Percentiles rank a stretch among this genome's conserved stretches.
Conservation (phyloP, 2,888 invertebrate species). For the Ectemnius cavifrons region DNA sequence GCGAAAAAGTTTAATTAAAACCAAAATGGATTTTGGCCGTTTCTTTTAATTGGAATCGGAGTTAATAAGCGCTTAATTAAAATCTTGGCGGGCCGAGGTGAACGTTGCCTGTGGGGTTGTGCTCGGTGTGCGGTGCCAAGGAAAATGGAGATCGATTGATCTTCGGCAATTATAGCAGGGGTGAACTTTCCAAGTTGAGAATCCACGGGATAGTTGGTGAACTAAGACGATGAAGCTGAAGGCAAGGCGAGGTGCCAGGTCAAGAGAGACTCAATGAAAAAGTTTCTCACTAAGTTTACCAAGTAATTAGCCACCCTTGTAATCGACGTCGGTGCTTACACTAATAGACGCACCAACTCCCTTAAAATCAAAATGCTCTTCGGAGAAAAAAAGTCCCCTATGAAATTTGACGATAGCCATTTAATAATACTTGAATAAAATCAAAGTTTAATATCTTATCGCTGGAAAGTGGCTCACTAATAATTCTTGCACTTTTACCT, state of each 20-base stretch:
- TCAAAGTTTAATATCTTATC: no score
- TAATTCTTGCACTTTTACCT: no score
- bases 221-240: slow-evolving; percentile 12
- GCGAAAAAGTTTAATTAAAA: slow-evolving; percentile 25
- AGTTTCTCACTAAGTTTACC: slow-evolving; percentile 40
- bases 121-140: not conserved
- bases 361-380: no score
- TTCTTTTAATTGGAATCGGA: slow-evolving; percentile 18
- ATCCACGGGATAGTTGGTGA: slow-evolving; percentile 29
- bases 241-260: slow-evolving; percentile 26
- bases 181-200: slow-evolving; percentile 27
- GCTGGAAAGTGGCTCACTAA: no score
- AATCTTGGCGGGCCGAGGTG: slow-evolving; percentile 4
- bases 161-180: not conserved
- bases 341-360: slow-evolving; percentile 33
- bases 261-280: slow-evolving; percentile 40
- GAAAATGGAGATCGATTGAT: slow-evolving; percentile 27
- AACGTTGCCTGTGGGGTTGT: no score
- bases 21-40: slow-evolving; percentile 18
- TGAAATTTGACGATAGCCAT: no score
- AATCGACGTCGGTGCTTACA: slow-evolving; percentile 58
- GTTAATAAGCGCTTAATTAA: slow-evolving; percentile 1
- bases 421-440: no score
- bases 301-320: slow-evolving; percentile 55
- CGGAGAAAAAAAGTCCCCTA: no score